Evolutionary conservation across 2,113 vertebrate genomes (phyloP), one percentile per base, ranked within the genome.

Genomic region (Odocoileus virginianus): DNA sequence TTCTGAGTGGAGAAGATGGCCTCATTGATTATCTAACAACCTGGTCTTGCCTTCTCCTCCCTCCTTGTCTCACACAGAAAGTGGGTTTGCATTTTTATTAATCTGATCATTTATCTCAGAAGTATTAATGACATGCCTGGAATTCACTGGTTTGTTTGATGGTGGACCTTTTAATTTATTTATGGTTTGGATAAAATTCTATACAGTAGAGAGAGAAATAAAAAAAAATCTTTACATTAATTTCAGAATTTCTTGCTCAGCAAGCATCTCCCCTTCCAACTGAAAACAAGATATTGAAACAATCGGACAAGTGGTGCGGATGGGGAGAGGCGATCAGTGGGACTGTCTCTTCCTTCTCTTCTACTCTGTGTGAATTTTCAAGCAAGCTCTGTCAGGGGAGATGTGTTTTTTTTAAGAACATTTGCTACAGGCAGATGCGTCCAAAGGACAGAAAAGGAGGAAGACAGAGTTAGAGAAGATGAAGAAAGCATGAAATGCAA

Each of bases 241-340:
- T 94, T 90, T 96, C 79, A 79, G 30, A 97, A 79, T 76, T 85
- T 50, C 92, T 57, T 55, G 67, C 28, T 94, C 43, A 92, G 81
- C n/a, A 71, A 54, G 81, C 4, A 1, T 71, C 40, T 30, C 16
- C 19, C 12, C n/a, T 64, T 25, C 7, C 21, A 74, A 30, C 14
- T 16, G 17, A 40, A 76, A 85, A 87, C 1, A 23, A 28, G 71
- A 10, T 36, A 27, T 58, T 30, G 50, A 60, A 89, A 52, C 14
- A 78, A 58, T 55, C 0, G 0, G 45, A 61, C 23, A 55, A 61
- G 82, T 82, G 67, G 60, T 2, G 1, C 15, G 3, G 8, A 7
- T 15, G n/a, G 36, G 21, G 57, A 54, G 36, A 74, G 57, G 16
- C 60, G 36, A 47, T 78, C 21, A 43, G 6, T 13, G 4, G 0